phyloP scores from a whole-genome alignment of 2,797 vertebrate species.

The Hoplostethus mediterraneus region DNA sequence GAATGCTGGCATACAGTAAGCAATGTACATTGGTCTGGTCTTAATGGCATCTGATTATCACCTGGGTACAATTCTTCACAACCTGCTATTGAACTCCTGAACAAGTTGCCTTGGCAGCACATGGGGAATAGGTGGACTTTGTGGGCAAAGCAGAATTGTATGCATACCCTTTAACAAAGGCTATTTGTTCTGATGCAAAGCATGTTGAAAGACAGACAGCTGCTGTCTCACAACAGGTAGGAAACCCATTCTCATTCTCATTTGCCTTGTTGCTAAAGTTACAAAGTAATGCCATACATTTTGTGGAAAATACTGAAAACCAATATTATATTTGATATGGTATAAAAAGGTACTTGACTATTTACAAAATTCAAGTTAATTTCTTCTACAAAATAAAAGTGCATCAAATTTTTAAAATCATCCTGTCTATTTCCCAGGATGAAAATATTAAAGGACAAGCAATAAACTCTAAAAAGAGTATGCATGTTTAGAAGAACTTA shows the following conservation, averaged over 20 bases:
- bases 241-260: slow-evolving; percentile 41
- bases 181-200: slow-evolving; percentile 78
- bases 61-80: slow-evolving; percentile 24
- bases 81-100: slow-evolving; percentile 10
- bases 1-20: slow-evolving; percentile 27
- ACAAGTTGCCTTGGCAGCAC: slow-evolving; percentile 11
- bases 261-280: slow-evolving; percentile 52
- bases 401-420: slow-evolving; percentile 79
- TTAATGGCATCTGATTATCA: slow-evolving; percentile 26
- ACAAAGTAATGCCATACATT: slow-evolving; percentile 70
- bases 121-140: slow-evolving; percentile 8
- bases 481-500: slow-evolving; percentile 27
- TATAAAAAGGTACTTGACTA: slow-evolving; percentile 79
- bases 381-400: slow-evolving; percentile 85
- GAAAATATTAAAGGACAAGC: slow-evolving; percentile 46
- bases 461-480: slow-evolving; percentile 41
- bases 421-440: slow-evolving; percentile 58
- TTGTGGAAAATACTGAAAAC: slow-evolving; percentile 62
- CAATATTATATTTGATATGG: slow-evolving; percentile 54
- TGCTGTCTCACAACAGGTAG: slow-evolving; percentile 21
- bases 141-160: slow-evolving; percentile 49
- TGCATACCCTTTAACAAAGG: slow-evolving; percentile 72
- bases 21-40: slow-evolving; percentile 27
- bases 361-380: slow-evolving; percentile 89
- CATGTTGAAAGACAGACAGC: slow-evolving; percentile 64